Evolutionary conservation across 2,797 vertebrate species (phyloP).

Genomic region (Choloepus didactylus): DNA sequence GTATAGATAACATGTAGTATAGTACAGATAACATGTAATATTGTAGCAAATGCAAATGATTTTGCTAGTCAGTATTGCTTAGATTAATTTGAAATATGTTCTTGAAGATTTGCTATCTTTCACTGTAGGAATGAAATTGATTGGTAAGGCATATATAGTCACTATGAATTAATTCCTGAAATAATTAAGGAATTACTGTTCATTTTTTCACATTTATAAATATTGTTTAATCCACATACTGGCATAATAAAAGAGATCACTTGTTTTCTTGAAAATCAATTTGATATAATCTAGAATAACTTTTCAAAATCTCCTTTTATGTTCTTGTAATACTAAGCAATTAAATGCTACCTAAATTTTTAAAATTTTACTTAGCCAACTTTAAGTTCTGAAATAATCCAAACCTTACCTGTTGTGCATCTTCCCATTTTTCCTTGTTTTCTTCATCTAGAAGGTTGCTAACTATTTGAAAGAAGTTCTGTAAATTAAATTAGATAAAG

Average conservation of each 20-base stretch:
- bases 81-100: neutral
- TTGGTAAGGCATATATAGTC: neutral
- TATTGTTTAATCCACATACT: neutral
- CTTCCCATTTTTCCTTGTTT: slow-evolving; percentile 99
- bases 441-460: slow-evolving; percentile 99
- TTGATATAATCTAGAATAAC: neutral
- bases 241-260: neutral
- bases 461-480: slow-evolving; percentile 99
- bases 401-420: slow-evolving; percentile 97
- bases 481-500: slow-evolving; percentile 87
- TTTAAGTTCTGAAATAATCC: neutral
- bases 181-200: neutral
- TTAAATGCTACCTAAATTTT: neutral
- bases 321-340: neutral
- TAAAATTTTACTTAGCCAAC: neutral
- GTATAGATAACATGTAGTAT: neutral
- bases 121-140: neutral
- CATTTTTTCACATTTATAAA: neutral
- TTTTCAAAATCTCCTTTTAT: neutral
- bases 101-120: neutral
- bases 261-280: neutral
- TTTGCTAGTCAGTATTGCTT: neutral
- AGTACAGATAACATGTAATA: neutral
- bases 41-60: neutral
- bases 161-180: neutral